A percentile compares a stretch with the other conserved stretches of the same genome.
Evolutionary conservation across 2,888 invertebrate genomes (phyloP).

Genomic region (Drosophila niveifrons): DNA sequence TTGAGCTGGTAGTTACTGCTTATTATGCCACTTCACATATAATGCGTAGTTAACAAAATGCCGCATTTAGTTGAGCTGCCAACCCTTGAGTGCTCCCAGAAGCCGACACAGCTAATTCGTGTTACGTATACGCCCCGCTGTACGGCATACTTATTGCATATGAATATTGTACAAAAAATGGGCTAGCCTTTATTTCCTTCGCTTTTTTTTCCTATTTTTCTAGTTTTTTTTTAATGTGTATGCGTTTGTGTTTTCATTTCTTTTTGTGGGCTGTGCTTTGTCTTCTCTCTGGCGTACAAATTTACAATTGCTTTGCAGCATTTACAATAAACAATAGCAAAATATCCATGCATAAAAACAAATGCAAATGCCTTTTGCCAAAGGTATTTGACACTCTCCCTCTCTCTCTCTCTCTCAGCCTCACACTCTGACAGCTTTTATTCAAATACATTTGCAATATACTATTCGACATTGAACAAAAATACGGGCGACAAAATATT

Average conservation of each 20-base stretch:
- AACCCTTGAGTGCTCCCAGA: constrained; percentile 22
- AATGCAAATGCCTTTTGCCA: constrained; percentile 43
- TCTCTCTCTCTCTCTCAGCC: constrained; percentile 3
- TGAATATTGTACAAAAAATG: constrained; percentile 23
- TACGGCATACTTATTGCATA: constrained; percentile 3
- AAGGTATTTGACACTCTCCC: constrained; percentile 32
- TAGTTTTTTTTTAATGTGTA: background rate
- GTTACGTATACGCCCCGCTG: constrained; percentile 35
- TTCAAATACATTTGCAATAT: constrained; percentile 33
- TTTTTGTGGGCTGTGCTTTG: constrained; percentile 43
- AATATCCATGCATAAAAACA: constrained; percentile 52
- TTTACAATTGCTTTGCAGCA: constrained; percentile 50
- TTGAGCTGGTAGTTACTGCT: constrained; percentile 55
- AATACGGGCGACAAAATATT: constrained; percentile 67
- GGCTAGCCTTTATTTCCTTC: background rate
- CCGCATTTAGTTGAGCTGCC: constrained; percentile 57
- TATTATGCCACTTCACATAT: constrained; percentile 73
- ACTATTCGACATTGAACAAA: constrained; percentile 39
- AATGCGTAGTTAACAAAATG: constrained; percentile 73
- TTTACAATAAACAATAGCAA: constrained; percentile 47
- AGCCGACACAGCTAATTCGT: constrained; percentile 41
- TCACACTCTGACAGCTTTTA: constrained; percentile 25
- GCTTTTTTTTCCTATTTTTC: background rate
- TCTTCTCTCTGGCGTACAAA: constrained; percentile 28
- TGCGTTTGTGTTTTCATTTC: constrained; percentile 9